Conservation (phyloP, 2,888 invertebrate species). For the Hyposoter didymator region DNA sequence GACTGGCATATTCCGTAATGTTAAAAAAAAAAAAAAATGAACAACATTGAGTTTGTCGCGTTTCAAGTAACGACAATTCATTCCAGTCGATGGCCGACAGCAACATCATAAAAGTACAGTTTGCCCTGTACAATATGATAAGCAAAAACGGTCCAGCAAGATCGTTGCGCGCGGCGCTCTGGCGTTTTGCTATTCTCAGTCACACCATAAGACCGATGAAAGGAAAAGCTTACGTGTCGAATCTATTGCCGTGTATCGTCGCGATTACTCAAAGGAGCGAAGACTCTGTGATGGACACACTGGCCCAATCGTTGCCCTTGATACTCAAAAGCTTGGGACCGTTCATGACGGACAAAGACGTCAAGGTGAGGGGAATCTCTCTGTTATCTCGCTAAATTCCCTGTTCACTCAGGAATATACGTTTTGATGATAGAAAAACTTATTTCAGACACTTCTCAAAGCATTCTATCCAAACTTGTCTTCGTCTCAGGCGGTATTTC, state of each 20-base stretch:
- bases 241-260: constrained; percentile 90
- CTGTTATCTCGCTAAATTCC: neutral
- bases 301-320: constrained; percentile 87
- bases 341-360: constrained; percentile 90
- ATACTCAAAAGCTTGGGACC: constrained; percentile 89
- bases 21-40: neutral
- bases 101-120: constrained; percentile 90
- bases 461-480: constrained; percentile 87
- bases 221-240: constrained; percentile 91
- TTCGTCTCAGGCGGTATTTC: constrained; percentile 87
- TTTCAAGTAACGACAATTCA: neutral
- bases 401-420: neutral
- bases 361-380: constrained; percentile 85
- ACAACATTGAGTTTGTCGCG: neutral
- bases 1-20: constrained; percentile 6
- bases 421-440: constrained; percentile 12
- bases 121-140: constrained; percentile 93
- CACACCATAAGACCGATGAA: constrained; percentile 91
- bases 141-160: constrained; percentile 91
- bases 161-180: constrained; percentile 90
- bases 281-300: constrained; percentile 89
- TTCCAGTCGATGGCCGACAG: constrained; percentile 87
- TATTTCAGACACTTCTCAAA: constrained; percentile 83
- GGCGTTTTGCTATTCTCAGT: constrained; percentile 91
- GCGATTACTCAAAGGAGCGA: constrained; percentile 90